phyloP scores from a whole-genome alignment of 2,797 vertebrate species.

The Phoxinus dragarum region DNA sequence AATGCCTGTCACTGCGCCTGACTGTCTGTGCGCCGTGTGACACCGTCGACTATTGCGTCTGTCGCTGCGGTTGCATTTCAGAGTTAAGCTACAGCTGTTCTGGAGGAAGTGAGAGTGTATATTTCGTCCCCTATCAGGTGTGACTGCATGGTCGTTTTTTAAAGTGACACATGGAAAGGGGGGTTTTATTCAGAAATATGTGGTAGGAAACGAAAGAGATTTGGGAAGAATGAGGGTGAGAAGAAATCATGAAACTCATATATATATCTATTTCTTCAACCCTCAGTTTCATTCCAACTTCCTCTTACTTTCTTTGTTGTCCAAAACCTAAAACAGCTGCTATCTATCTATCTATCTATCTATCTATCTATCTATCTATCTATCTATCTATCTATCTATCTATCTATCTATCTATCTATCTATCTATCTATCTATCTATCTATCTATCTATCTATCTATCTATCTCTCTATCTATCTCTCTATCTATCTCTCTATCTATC shows the following conservation, averaged over 20 bases:
- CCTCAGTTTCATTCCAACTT: slow-evolving; percentile 43
- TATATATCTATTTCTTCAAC: background rate
- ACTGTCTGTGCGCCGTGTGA: slow-evolving; percentile 62
- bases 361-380: background rate
- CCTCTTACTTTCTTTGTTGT: slow-evolving; percentile 42
- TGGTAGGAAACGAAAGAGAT: slow-evolving; percentile 50
- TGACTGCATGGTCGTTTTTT: slow-evolving; percentile 49
- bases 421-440: background rate
- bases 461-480: background rate
- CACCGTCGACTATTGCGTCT: slow-evolving; percentile 40
- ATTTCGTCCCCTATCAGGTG: slow-evolving; percentile 51
- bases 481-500: background rate
- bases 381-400: background rate
- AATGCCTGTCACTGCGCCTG: slow-evolving; percentile 70
- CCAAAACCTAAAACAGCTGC: slow-evolving; percentile 6
- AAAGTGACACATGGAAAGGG: slow-evolving; percentile 17
- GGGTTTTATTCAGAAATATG: slow-evolving; percentile 53
- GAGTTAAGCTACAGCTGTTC: slow-evolving; percentile 56
- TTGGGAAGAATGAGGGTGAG: slow-evolving; percentile 24
- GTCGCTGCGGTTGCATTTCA: slow-evolving; percentile 46
- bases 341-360: background rate
- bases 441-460: background rate
- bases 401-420: background rate
- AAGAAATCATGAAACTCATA: slow-evolving; percentile 45
- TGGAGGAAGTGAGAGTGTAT: slow-evolving; percentile 56